Evolutionary conservation across 2,888 invertebrate species (phyloP).

Genomic region (Pilophorus perplexus): DNA sequence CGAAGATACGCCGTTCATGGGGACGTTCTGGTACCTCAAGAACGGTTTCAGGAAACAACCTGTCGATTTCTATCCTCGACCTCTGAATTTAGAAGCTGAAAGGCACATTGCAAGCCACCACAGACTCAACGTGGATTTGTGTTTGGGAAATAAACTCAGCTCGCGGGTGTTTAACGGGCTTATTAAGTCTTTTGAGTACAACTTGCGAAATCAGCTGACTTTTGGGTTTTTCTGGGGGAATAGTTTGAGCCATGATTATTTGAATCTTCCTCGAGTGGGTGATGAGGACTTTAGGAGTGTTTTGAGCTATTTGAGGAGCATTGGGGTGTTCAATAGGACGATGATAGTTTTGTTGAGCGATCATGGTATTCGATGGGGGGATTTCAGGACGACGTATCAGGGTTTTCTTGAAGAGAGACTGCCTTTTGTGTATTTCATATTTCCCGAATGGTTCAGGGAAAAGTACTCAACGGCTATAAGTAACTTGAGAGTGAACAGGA

Average conservation of each 20-base stretch:
- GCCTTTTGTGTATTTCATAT: slow-evolving; percentile 68
- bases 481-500: slow-evolving; percentile 66
- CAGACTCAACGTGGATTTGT: slow-evolving; percentile 64
- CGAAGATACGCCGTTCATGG: slow-evolving; percentile 77
- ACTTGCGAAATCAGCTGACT: slow-evolving; percentile 61
- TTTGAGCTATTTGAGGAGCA: slow-evolving; percentile 57
- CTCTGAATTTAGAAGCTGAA: slow-evolving; percentile 70
- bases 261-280: slow-evolving; percentile 73
- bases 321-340: slow-evolving; percentile 64
- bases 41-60: slow-evolving; percentile 75
- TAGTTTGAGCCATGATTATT: slow-evolving; percentile 78
- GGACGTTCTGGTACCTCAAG: slow-evolving; percentile 76
- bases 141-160: slow-evolving; percentile 67
- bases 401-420: slow-evolving; percentile 83
- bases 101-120: slow-evolving; percentile 63
- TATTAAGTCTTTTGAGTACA: slow-evolving; percentile 61
- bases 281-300: slow-evolving; percentile 65
- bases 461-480: slow-evolving; percentile 61
- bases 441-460: slow-evolving; percentile 70
- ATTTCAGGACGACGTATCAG: slow-evolving; percentile 77
- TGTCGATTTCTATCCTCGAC: slow-evolving; percentile 80
- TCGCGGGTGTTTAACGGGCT: slow-evolving; percentile 72
- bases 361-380: slow-evolving; percentile 86
- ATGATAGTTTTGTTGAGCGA: slow-evolving; percentile 75
- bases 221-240: slow-evolving; percentile 85